phyloP scores from a whole-genome alignment of 2,888 invertebrate species.

The Xestia rhomboidea region DNA sequence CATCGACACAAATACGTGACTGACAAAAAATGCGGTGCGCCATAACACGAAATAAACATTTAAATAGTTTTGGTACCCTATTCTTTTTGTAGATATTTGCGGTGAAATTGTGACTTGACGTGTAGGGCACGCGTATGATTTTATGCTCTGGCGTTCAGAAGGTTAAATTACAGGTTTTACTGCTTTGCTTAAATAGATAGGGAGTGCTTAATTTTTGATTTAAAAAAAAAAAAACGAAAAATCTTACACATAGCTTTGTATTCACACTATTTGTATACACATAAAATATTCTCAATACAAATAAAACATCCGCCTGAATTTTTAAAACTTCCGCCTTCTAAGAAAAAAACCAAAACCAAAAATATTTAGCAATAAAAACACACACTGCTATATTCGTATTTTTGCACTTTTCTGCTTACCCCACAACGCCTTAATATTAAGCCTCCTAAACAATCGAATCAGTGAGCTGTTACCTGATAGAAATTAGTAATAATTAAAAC shows the following conservation, averaged over 20 bases:
- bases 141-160: background rate
- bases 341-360: background rate
- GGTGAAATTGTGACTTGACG: no score
- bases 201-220: conserved; percentile 1
- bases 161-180: background rate
- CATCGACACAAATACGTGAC: no score
- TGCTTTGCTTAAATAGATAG: conserved; percentile 47
- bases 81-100: no score
- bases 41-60: no score
- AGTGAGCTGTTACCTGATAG: conserved; percentile 47
- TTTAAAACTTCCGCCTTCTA: background rate
- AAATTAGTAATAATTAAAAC: conserved; percentile 23
- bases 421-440: conserved; percentile 51
- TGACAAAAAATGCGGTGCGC: no score
- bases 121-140: background rate
- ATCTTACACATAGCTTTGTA: background rate
- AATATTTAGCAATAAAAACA: background rate
- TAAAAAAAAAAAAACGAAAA: background rate
- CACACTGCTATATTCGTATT: background rate
- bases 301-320: background rate
- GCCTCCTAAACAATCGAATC: conserved; percentile 45
- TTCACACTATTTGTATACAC: background rate
- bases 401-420: conserved; percentile 6
- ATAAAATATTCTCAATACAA: background rate
- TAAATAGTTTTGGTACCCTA: no score